Base-by-base conservation (phyloP, 2,888 invertebrate genomes). In the Quadriops clusia region DNA sequence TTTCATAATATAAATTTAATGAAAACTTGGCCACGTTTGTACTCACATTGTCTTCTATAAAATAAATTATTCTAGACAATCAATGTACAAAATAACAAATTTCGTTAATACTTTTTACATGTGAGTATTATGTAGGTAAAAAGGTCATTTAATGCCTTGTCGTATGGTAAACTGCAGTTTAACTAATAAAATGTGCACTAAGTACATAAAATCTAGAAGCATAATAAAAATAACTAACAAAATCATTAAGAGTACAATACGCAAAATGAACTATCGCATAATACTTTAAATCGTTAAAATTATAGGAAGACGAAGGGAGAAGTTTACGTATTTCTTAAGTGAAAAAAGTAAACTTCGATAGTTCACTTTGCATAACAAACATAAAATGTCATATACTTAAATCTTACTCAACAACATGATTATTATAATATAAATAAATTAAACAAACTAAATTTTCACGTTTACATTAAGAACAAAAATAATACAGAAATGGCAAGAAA, bases 401-500 rank as follows among this genome's bases (percentile, higher is more conserved):
- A 32, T 33, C 34, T 39, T 36, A 39, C 38, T 36, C 32, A 39
- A 39, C 38, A 39, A 37, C 29, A 27, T 33, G 30, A 27, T 33
- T 33, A 33, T 30, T 29, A 36, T 25, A 30, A 34, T 28, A 41
- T 34, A 36, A 40, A 41, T 40, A 38, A 40, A 40, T 39, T 38
- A 36, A 30, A 33, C 31, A 34, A 32, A 37, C 34, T 33, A 38
- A 45, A 42, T 50, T 42, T 38, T 38, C 23, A 28, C 15, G 10
- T 26, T 21, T 14, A 27, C 7, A 18, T 34, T 17, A 36, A 41
- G 39, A 46, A 50, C 47, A 40, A 36, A 41, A 47, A 55, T 56
- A 59, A 56, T 58, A 60, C 58, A 60, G 58, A 56, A 58, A 61
- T 61, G 61, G 61, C 61, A 60, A 61, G 61, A 60, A 54, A 54